phyloP scores from a whole-genome alignment of 1,140 invertebrate genomes.

The Plutomurus gul region DNA sequence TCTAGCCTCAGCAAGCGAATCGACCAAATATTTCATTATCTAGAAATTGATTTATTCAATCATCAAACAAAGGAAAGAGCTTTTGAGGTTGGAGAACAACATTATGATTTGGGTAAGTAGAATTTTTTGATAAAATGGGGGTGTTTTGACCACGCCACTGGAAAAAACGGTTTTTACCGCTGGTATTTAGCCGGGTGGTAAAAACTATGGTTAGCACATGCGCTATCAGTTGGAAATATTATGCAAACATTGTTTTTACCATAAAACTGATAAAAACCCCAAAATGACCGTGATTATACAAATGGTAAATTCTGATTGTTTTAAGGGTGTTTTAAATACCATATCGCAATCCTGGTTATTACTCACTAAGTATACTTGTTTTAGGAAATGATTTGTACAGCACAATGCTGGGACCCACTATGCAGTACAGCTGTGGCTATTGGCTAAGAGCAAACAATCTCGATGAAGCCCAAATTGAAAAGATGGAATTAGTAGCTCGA shows the following conservation, averaged over 20 bases:
- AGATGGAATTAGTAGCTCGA: slow-evolving; percentile 55
- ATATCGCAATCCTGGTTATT: too few relatives aligned
- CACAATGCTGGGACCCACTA: not conserved
- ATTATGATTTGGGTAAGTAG: slow-evolving; percentile 37
- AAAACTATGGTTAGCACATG: too few relatives aligned
- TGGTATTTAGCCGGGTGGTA: too few relatives aligned
- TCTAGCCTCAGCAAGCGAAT: not conserved
- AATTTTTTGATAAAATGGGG: too few relatives aligned
- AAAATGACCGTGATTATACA: too few relatives aligned
- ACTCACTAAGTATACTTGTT: not conserved
- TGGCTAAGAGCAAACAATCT: slow-evolving; percentile 32
- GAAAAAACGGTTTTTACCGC: too few relatives aligned
- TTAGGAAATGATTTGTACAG: slow-evolving; percentile 31
- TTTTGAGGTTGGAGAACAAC: slow-evolving; percentile 37
- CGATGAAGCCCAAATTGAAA: slow-evolving; percentile 53
- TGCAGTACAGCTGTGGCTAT: slow-evolving; percentile 34
- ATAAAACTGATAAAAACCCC: too few relatives aligned
- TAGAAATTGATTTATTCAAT: slow-evolving; percentile 37
- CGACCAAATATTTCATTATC: slow-evolving; percentile 35
- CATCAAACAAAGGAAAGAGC: slow-evolving; percentile 30
- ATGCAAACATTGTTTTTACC: too few relatives aligned
- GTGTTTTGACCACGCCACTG: too few relatives aligned
- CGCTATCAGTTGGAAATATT: too few relatives aligned
- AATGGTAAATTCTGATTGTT: too few relatives aligned
- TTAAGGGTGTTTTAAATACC: not conserved